Conservation (phyloP, 2,888 invertebrate genomes). For the Calameuta pallipes region DNA sequence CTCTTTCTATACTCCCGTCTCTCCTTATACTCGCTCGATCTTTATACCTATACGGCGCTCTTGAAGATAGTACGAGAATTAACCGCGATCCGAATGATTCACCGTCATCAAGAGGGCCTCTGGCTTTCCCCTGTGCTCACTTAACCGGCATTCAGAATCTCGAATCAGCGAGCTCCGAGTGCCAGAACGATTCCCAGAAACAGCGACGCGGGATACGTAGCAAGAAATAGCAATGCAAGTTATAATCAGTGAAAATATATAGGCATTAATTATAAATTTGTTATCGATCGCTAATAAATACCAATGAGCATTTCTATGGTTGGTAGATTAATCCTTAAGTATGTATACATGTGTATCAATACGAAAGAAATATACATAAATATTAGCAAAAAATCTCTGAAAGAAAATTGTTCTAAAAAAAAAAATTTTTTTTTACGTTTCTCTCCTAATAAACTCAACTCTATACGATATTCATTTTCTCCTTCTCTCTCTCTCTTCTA, state of each 20-base stretch:
- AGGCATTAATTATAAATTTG: neutral
- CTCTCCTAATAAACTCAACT: neutral
- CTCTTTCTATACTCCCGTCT: neutral
- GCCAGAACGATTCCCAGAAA: neutral
- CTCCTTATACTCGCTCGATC: neutral
- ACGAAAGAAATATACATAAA: too few species aligned
- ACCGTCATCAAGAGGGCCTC: neutral
- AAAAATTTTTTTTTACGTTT: neutral
- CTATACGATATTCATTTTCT: neutral
- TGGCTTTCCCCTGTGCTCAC: neutral
- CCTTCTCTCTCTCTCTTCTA: neutral
- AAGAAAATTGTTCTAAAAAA: neutral
- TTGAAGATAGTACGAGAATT: neutral
- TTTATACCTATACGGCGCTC: neutral
- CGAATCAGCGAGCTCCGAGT: neutral
- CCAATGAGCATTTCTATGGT: neutral
- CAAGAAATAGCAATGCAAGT: neutral
- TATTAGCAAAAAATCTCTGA: neutral
- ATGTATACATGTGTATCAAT: too few species aligned
- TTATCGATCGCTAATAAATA: neutral
- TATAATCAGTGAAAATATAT: neutral
- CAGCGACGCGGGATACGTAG: neutral
- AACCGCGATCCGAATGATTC: neutral
- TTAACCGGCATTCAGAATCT: neutral
- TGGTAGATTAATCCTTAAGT: neutral